Percentiles rank a stretch among this genome's conserved stretches.
Evolutionary conservation across 2,797 vertebrate species (phyloP).

Genomic region (Buceros bicornis): DNA sequence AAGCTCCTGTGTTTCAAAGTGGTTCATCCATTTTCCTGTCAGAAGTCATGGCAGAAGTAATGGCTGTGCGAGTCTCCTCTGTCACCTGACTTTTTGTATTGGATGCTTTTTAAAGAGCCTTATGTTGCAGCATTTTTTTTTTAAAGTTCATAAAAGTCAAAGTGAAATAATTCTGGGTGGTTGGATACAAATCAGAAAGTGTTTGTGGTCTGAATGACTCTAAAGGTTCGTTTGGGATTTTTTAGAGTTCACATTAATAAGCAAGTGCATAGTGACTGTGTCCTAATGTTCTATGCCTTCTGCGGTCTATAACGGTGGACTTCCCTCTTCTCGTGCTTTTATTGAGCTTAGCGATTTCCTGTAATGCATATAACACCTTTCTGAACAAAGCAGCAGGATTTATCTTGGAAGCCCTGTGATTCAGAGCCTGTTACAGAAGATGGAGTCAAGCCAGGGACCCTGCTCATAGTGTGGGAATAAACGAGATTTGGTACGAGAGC

Average conservation of each 20-base stretch:
- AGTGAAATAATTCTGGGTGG: background rate
- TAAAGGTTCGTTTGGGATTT: background rate
- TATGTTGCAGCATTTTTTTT: background rate
- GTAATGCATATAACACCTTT: background rate
- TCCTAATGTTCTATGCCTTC: background rate
- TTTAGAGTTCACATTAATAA: background rate
- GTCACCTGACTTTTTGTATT: background rate
- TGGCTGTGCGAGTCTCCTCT: background rate
- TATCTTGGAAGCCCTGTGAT: conserved; percentile 9
- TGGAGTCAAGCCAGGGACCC: conserved; percentile 21
- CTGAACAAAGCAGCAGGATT: background rate
- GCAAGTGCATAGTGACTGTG: background rate
- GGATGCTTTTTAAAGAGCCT: background rate
- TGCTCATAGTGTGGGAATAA: conserved; percentile 31
- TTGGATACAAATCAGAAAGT: background rate
- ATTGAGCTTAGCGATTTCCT: background rate
- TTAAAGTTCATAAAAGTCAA: background rate
- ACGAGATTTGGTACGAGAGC: conserved; percentile 25
- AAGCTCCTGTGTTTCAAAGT: background rate
- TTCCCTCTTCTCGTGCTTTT: background rate
- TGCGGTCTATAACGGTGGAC: background rate
- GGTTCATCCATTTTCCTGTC: background rate
- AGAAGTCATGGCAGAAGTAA: background rate
- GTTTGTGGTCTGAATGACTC: background rate
- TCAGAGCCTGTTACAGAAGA: background rate